These are phyloP conservation scores for Hydrochoerus hydrochaeris DNA, from an alignment of 2,113 vertebrate species.

Conservation along the genomic window DNA sequence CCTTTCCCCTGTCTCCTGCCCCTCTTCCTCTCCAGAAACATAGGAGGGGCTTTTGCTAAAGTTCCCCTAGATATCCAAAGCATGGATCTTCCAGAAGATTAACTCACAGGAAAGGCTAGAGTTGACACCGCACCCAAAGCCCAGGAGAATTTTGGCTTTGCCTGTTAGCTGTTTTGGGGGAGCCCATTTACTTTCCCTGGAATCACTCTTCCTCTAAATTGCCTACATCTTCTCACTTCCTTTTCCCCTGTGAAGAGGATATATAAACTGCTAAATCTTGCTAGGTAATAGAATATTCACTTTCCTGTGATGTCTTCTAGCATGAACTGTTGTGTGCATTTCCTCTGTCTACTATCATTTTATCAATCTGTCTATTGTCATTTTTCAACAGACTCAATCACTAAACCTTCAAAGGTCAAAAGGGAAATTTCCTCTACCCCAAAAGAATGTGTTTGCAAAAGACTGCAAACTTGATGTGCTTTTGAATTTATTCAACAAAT, in stretches of 20 bases:
- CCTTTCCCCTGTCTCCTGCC: neutral
- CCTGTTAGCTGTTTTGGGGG: neutral
- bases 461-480: neutral
- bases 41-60: neutral
- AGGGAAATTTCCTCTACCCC: neutral
- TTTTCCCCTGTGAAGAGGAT: neutral
- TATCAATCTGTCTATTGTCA: neutral
- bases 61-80: neutral
- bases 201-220: neutral
- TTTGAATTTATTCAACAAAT: slow-evolving; percentile 10
- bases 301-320: neutral
- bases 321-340: neutral
- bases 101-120: neutral
- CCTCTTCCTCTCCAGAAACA: neutral
- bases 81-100: neutral
- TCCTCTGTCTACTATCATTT: neutral
- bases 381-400: neutral
- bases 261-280: neutral
- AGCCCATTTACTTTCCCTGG: neutral
- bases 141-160: neutral
- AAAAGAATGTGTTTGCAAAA: neutral
- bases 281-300: neutral
- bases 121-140: neutral
- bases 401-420: neutral
- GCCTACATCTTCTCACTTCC: neutral